Percentiles rank a stretch among this genome's conserved stretches.
Evolutionary conservation across 2,797 vertebrate genomes (phyloP).

Genomic region (Arrhamphus sclerolepis): DNA sequence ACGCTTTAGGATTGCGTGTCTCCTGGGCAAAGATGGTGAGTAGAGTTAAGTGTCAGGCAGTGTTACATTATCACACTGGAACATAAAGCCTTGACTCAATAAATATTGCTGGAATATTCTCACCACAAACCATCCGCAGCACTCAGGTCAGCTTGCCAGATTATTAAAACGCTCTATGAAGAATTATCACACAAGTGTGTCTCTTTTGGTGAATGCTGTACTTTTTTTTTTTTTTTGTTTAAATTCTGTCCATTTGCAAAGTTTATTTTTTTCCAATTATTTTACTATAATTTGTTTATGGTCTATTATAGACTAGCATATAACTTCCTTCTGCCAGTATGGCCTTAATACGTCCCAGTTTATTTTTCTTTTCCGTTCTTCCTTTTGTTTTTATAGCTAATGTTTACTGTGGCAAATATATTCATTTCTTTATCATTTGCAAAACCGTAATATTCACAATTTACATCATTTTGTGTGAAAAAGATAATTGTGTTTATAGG

Average conservation of each 20-base stretch:
- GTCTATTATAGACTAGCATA: slow-evolving; percentile 67
- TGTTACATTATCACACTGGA: slow-evolving; percentile 69
- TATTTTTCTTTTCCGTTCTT: too few relatives aligned
- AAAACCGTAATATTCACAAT: too few relatives aligned
- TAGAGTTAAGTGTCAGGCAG: slow-evolving; percentile 75
- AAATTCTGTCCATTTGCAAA: slow-evolving; percentile 66
- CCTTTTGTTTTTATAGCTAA: too few relatives aligned
- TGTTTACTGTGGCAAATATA: too few relatives aligned
- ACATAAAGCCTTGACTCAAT: slow-evolving; percentile 64
- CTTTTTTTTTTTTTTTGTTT: too few relatives aligned
- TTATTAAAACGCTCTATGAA: slow-evolving; percentile 40
- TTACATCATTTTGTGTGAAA: too few relatives aligned
- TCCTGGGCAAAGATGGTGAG: slow-evolving; percentile 76
- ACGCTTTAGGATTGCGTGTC: slow-evolving; percentile 75
- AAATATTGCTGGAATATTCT: slow-evolving; percentile 59
- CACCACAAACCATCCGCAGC: slow-evolving; percentile 33
- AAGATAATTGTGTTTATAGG: too few relatives aligned
- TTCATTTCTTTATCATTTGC: too few relatives aligned
- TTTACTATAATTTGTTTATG: slow-evolving; percentile 74
- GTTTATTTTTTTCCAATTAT: slow-evolving; percentile 64
- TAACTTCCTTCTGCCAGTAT: slow-evolving; percentile 67
- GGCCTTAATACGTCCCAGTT: too few relatives aligned
- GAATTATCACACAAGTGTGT: slow-evolving; percentile 52
- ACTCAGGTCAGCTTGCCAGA: slow-evolving; percentile 48
- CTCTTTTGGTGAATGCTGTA: too few relatives aligned